Conservation (phyloP, 2,797 vertebrate genomes). For the Fratercula arctica region DNA sequence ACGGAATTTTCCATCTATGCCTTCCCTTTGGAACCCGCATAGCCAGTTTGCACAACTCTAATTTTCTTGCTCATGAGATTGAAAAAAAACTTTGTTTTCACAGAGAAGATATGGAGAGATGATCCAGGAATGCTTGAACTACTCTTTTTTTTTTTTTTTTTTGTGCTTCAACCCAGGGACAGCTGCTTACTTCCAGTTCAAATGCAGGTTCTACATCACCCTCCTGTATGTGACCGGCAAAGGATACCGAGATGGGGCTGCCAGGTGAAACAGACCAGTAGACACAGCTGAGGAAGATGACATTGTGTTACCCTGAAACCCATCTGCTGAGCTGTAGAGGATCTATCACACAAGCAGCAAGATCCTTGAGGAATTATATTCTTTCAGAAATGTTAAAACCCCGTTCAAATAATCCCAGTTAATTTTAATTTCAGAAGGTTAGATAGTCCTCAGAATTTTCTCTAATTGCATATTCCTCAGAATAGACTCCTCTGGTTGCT, state of each 20-base stretch:
- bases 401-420: slow-evolving; percentile 34
- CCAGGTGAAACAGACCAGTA: not conserved
- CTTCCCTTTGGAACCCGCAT: not conserved
- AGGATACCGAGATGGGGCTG: not conserved
- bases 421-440: slow-evolving; percentile 61
- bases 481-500: slow-evolving; percentile 53
- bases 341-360: not conserved
- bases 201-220: not conserved
- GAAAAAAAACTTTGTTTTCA: not conserved
- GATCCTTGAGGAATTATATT: not conserved
- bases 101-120: not conserved
- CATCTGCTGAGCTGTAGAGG: slow-evolving; percentile 4
- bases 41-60: not conserved
- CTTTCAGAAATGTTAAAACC: not conserved
- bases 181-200: not conserved
- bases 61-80: not conserved
- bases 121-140: not conserved
- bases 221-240: not conserved
- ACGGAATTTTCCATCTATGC: not conserved
- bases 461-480: slow-evolving; percentile 50
- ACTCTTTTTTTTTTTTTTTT: not conserved
- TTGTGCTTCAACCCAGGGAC: not conserved
- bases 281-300: not conserved
- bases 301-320: not conserved
- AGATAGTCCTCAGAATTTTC: slow-evolving; percentile 48